Percentiles rank a stretch among this genome's conserved stretches.
phyloP scores from a whole-genome alignment of 2,113 vertebrate genomes.

The Epinephelus lanceolatus region DNA sequence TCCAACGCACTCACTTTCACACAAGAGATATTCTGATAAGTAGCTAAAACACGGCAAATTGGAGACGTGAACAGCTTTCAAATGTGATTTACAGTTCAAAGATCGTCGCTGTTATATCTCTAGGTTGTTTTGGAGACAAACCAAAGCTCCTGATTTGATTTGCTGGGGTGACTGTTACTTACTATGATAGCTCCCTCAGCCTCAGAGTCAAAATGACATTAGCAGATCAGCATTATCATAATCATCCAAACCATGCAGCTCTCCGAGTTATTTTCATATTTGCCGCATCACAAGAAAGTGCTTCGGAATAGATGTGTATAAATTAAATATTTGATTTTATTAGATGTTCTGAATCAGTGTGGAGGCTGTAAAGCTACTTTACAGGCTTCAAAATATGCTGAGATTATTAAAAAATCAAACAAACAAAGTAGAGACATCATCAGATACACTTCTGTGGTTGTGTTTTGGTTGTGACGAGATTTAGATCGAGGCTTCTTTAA shows the following conservation, averaged over 20 bases:
- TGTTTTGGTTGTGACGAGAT: conserved; percentile 19
- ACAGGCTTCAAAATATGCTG: conserved; percentile 33
- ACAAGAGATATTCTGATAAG: conserved; percentile 82
- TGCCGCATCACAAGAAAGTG: conserved; percentile 73
- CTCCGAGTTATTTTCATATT: conserved; percentile 78
- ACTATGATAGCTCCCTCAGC: conserved; percentile 71
- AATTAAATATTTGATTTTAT: conserved; percentile 69
- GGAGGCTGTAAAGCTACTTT: conserved; percentile 37
- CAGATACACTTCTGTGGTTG: conserved; percentile 16
- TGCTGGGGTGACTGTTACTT: conserved; percentile 75
- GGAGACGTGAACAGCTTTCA: conserved; percentile 78
- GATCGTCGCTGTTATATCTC: conserved; percentile 74
- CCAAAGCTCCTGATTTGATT: conserved; percentile 82
- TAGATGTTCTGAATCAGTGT: conserved; percentile 56
- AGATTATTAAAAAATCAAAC: conserved; percentile 35
- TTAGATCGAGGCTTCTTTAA: conserved; percentile 25
- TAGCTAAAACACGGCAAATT: conserved; percentile 81
- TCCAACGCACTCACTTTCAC: conserved; percentile 79
- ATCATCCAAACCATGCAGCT: conserved; percentile 76
- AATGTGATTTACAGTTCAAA: conserved; percentile 84
- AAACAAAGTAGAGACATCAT: not conserved
- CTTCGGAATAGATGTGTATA: conserved; percentile 54
- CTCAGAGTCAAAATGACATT: conserved; percentile 77
- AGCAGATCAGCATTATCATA: conserved; percentile 82
- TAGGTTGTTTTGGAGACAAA: conserved; percentile 80